Base-by-base conservation (phyloP, 2,797 vertebrate genomes). In the Coluber constrictor region DNA sequence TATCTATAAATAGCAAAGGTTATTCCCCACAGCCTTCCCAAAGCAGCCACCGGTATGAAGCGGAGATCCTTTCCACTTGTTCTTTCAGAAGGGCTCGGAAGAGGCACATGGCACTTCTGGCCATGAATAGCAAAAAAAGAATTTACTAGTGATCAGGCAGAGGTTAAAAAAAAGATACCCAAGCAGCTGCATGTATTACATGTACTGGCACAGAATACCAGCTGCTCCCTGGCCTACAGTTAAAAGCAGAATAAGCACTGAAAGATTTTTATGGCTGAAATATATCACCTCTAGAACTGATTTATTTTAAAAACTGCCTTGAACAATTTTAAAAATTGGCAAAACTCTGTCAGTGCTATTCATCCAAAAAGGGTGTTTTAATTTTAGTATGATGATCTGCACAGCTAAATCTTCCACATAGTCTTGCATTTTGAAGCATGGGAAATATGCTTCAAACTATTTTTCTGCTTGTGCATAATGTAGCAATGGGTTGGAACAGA, bases 1-100 rank as follows among this genome's bases (percentile, higher is more conserved):
- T 98, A 97, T 96, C 97, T 98, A 98, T 97, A 98, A 98, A 98
- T 98, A 98, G 98, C 93, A 95, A 94, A n/a, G 94, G 97, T 97
- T 97, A 98, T 98, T 97, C 97, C 93, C 96, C 95, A 59, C 92
- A 96, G 97, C 93, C 95, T 97, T 93, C 94, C 96, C 93, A 96
- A 97, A 95, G 96, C 95, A 94, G 91, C 89, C 37, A 32, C 90
- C 93, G 92, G 92, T 63, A 92, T 87, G 91, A 95, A 96, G 95
- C 95, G 90, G 90, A 96, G 95, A 96, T 94, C 91, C 95, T 92
- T 93, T 96, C 93, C 91, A 94, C 94, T 90, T 66, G 93, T 95
- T 96, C 90, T 89, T 95, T 60, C 91, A 94, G 89, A 88, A 92
- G 93, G 87, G 83, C 90, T 95, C 94, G 91, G 79, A 70, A 91